Percentiles rank a stretch among this genome's conserved stretches.
Conservation (phyloP, 2,888 invertebrate genomes). For the Girardia tigrina region DNA sequence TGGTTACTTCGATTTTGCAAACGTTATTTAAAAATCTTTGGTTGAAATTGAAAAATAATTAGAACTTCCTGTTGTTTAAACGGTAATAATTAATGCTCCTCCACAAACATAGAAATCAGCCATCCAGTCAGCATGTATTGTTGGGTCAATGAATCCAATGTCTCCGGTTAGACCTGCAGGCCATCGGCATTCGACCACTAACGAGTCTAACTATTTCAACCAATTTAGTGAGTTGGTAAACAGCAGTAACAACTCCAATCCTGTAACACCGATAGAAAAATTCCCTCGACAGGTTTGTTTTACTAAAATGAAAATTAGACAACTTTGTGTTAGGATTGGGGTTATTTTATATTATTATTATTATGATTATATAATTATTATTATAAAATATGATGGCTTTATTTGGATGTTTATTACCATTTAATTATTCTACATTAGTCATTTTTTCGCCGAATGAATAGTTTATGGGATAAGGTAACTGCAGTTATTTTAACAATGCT, state of each 20-base stretch:
- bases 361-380: not conserved
- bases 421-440: not conserved
- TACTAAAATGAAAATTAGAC: not conserved
- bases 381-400: not conserved
- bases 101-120: not conserved
- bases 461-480: not conserved
- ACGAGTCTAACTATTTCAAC: not conserved
- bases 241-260: not conserved
- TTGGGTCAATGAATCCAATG: not conserved
- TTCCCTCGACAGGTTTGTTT: slow-evolving; percentile 10
- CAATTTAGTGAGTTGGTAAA: not conserved
- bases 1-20: no score
- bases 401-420: not conserved
- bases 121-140: slow-evolving; percentile 9
- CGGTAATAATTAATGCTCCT: not conserved
- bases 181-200: slow-evolving; percentile 19
- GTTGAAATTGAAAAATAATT: not conserved
- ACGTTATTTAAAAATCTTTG: no score
- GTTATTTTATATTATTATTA: not conserved
- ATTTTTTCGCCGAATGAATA: not conserved
- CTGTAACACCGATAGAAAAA: not conserved
- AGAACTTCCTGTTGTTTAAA: not conserved
- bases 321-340: not conserved
- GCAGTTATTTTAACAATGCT: not conserved
- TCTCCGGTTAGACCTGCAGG: not conserved